Conservation (phyloP, 2,888 invertebrate genomes). For the Tortrix viridana region DNA sequence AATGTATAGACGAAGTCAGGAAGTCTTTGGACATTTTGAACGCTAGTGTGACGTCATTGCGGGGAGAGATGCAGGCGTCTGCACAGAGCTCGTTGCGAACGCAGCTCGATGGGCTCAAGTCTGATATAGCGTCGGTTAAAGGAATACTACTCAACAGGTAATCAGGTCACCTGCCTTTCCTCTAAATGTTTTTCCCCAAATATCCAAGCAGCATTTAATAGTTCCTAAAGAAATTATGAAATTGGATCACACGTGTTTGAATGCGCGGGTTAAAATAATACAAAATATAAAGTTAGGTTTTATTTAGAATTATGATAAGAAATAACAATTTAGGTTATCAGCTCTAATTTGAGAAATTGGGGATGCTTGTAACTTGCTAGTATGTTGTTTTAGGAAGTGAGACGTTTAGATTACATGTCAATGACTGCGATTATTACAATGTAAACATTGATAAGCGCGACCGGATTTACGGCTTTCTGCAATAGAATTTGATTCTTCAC, state of each 20-base stretch:
- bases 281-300: slow-evolving; percentile 10
- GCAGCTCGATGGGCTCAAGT: slow-evolving; percentile 87
- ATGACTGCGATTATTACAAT: background rate
- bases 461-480: too few relatives aligned
- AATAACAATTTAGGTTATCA: slow-evolving; percentile 17
- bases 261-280: too few relatives aligned
- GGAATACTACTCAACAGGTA: slow-evolving; percentile 89
- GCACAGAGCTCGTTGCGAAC: slow-evolving; percentile 78
- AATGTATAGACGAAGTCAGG: slow-evolving; percentile 87
- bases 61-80: slow-evolving; percentile 85
- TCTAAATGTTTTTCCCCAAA: too few relatives aligned
- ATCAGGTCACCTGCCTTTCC: slow-evolving; percentile 26
- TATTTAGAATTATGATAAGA: slow-evolving; percentile 17
- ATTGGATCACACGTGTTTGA: too few relatives aligned
- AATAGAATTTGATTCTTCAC: too few relatives aligned
- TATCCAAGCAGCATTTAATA: too few relatives aligned
- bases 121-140: slow-evolving; percentile 89
- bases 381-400: slow-evolving; percentile 1
- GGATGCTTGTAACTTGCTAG: too few relatives aligned
- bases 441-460: too few relatives aligned
- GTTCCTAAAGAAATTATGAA: too few relatives aligned
- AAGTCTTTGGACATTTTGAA: slow-evolving; percentile 88
- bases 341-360: background rate
- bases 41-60: slow-evolving; percentile 86
- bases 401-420: slow-evolving; percentile 3